Evolutionary conservation across 2,888 invertebrate genomes (phyloP), one percentile per base, ranked within the genome.

Genomic region (Cataglyphis albicans): DNA sequence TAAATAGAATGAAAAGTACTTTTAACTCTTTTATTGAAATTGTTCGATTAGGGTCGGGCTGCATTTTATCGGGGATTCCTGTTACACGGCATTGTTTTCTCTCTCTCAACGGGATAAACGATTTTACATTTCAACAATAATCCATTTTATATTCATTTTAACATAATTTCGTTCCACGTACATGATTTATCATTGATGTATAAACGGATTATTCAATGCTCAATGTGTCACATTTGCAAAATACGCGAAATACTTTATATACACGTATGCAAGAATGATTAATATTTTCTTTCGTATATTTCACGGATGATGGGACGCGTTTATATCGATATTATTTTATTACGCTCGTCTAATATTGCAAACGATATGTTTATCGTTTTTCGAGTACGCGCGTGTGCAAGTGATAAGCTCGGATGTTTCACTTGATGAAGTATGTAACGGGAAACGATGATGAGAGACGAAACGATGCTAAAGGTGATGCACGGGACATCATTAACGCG

Each of bases 71-170:
- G 10, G 21, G 15, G 12, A n/a, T 78, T 78, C 57, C 72, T 25
- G 72, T 70, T 41, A 52, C 48, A 25, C 2, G n/a, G 52, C 35
- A 35, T 68, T 41, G 15, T 55, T 9, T 29, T 41, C 55, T 75
- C 52, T 29, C 52, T 52, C n/a, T 29, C 70, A 25, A 57, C 21
- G 21, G 29, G 48, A 70, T 70, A 38, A 57, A 70, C 41, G 55
- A 57, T 57, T 78, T 72, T 32, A 72, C 57, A 21, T 72, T 72
- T 59, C 57, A 41, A 57, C 35, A 29, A 78, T 78, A 57, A 72
- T 72, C 70, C 73, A 44, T 78, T 72, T 78, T 78, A 78, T 41
- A 59, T 72, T 68, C 73, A 57, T 78, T 72, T 78, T 78, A 78
- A 72, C 57, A 25, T 76, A 52, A 67, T 76, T 67, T 67, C 35